Base-by-base conservation (phyloP, 1,140 invertebrate genomes). In the Pogonomyrmex californicus region DNA sequence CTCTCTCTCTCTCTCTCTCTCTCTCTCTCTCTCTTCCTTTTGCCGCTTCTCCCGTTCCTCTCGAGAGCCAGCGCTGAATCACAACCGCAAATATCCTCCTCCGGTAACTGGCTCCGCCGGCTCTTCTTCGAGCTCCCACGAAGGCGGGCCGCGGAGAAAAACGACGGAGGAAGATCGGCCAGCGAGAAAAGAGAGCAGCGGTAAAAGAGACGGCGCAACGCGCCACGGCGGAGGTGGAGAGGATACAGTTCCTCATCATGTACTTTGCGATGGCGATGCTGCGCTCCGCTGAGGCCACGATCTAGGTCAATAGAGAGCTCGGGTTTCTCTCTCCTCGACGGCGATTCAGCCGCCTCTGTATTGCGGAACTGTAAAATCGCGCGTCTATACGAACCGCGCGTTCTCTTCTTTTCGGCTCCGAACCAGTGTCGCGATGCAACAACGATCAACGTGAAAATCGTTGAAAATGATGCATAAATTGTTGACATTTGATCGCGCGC, bases 31-130 rank as follows among this genome's bases (percentile, higher is more conserved):
- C 60, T 71, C 66, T n/a, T 49, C 58, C 38, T 70, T 60, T 70
- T 23, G 44, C 51, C 68, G 60, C 60, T 73, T 56, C 60, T 71
- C 81, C 60, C 79, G 68, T 86, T 83, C 85, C 65, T 65, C 56
- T 17, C 36, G 81, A 71, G 65, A 65, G 63, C 51, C 73, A 70
- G 47, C 79, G 86, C 62, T 92, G 91, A 92, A 93, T 93, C 91
- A 92, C 81, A 90, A 91, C 91, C 91, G 90, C 92, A 92, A 93
- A 93, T 92, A 92, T 92, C 88, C 89, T 90, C 87, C 76, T 87
- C 85, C 60, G 89, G 85, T 87, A 89, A 91, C 78, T 86, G 68
- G 82, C 76, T 76, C 65, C 49, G 56, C 86, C 81, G 49, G 77
- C 78, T 83, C 62, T 49, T 68, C 38, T 51, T 66, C 47, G 83